Percentiles rank a stretch among this genome's conserved stretches.
phyloP scores from a whole-genome alignment of 2,113 vertebrate genomes.

The Aplodontia rufa region DNA sequence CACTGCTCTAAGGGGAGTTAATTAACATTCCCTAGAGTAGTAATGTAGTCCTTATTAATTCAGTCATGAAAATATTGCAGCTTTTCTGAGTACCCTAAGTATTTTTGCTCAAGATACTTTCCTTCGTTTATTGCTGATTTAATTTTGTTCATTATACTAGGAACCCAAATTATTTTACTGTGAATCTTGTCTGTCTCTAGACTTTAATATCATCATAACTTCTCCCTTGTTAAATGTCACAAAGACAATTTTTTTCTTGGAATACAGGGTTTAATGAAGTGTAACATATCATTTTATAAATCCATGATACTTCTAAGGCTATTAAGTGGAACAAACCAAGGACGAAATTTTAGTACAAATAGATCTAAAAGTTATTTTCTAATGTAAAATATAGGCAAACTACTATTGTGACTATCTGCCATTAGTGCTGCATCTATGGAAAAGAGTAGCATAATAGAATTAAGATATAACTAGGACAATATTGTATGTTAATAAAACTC shows the following conservation, averaged over 20 bases:
- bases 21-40: constrained; percentile 34
- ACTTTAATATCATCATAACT: constrained; percentile 56
- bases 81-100: background rate
- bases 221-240: constrained; percentile 47
- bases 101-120: constrained; percentile 49
- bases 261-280: constrained; percentile 58
- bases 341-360: constrained; percentile 24
- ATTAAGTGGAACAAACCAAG: constrained; percentile 52
- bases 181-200: constrained; percentile 47
- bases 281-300: constrained; percentile 75
- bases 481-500: constrained; percentile 46
- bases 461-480: constrained; percentile 39
- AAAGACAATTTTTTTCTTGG: background rate
- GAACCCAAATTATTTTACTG: constrained; percentile 43
- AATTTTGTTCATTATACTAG: background rate
- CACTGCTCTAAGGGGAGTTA: background rate
- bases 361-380: constrained; percentile 37
- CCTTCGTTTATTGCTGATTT: constrained; percentile 16
- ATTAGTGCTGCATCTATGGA: background rate
- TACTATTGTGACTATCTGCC: background rate
- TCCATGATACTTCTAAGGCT: constrained; percentile 42
- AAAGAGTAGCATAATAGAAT: constrained; percentile 29
- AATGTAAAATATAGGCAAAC: background rate
- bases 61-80: constrained; percentile 23
- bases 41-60: constrained; percentile 14